Evolutionary conservation across 2,888 invertebrate species (phyloP), one percentile per base, ranked within the genome.

Genomic region (Venusia cambrica): DNA sequence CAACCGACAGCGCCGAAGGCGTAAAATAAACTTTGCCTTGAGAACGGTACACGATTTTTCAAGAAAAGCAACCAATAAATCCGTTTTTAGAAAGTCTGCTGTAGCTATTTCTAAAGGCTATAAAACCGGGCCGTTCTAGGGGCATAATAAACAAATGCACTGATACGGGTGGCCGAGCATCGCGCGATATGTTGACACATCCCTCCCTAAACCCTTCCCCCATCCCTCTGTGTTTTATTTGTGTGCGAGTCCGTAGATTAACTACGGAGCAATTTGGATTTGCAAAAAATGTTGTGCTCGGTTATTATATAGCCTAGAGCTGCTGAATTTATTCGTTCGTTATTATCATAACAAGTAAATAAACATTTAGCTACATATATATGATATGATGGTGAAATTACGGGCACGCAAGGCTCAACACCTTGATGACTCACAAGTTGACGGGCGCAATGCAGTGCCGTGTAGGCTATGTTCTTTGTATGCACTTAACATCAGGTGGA

Each of bases 101-200:
- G 50, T 55, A 55, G 68, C 67, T 70, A 73, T 72, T 74, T 74
- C 66, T 58, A 65, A 70, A 73, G 69, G 62, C 73, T 72, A 76
- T 78, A 77, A 78, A 78, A 64, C 59, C 36, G 50, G 54, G 51
- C 43, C 60, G 57, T 47, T 46, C 45, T 51, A 55, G 54, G 62
- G 55, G 62, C 54, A 67, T 60, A 54, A 67, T 77, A 81, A 80
- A 81, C 78, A 80, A 71, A 74, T 62, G 63, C 51, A 51, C 61
- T 58, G 64, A 77, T 73, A 76, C 76, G 80, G 79, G 80, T 78
- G 80, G 81, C 74, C 80, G 76, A 51, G 35, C 43, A 61, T 61
- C 69, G 58, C 48, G 55, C 73, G 71, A 74, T 76, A 72, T 77
- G 81, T 80, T 78, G 78, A 78, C 78, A 75, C 54, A 57, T 46